These are phyloP conservation scores for Lethenteron camtschaticum DNA, from an alignment of 2,113 vertebrate species.

Conservation along the genomic window DNA sequence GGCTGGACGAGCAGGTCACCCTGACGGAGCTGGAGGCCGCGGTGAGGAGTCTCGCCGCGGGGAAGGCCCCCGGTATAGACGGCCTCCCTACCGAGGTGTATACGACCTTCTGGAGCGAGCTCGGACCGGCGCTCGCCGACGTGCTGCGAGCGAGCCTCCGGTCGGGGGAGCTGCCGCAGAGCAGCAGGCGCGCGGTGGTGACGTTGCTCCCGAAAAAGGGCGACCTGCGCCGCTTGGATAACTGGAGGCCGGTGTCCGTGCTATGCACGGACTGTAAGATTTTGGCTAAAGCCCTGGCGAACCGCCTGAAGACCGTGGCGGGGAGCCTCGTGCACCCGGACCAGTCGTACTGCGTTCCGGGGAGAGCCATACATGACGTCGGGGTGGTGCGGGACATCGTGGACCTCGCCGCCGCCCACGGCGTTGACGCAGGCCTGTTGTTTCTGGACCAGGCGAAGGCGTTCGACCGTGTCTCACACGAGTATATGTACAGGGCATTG, in stretches of 20 bases:
- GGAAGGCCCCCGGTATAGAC: not conserved
- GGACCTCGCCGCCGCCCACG: not conserved
- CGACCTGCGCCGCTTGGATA: not conserved
- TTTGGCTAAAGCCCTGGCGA: not conserved
- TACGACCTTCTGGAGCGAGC: not conserved
- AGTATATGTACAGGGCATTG: not conserved
- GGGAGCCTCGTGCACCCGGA: not conserved
- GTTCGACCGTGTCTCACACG: not conserved
- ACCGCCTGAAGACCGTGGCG: not conserved
- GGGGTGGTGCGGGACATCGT: not conserved
- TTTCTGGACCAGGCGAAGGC: not conserved
- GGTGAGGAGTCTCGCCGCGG: not conserved
- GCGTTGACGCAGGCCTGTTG: not conserved
- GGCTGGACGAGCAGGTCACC: not conserved
- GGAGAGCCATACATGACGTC: not conserved
- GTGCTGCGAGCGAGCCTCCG: not conserved
- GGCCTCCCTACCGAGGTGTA: not conserved
- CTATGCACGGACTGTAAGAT: constrained; percentile 4
- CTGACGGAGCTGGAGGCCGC: not conserved
- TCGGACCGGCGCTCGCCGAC: not conserved
- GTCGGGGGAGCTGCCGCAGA: not conserved
- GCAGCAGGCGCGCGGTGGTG: not conserved
- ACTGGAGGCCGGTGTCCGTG: not conserved
- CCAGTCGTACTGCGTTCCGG: not conserved
- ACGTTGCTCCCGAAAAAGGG: not conserved